A percentile compares a stretch with the other conserved stretches of the same genome.
phyloP scores from a whole-genome alignment of 2,888 invertebrate species.

The Diaphora mendica region DNA sequence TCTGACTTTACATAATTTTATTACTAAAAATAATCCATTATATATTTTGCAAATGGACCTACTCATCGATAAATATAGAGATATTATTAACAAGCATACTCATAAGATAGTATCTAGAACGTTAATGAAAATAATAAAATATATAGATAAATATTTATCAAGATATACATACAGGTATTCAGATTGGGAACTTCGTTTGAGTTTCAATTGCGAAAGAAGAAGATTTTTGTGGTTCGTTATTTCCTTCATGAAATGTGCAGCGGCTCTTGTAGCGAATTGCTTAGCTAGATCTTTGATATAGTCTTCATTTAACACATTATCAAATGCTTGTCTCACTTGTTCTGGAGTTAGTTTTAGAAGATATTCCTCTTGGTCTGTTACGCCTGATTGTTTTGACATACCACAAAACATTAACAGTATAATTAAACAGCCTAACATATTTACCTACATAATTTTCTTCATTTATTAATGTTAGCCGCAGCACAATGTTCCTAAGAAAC shows the following conservation, averaged over 20 bases:
- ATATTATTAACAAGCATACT: background rate
- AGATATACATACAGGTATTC: background rate
- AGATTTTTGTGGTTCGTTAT: slow-evolving; percentile 48
- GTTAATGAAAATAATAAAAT: background rate
- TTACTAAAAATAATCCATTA: background rate
- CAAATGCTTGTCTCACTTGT: slow-evolving; percentile 57
- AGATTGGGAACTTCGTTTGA: background rate
- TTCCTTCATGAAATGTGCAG: slow-evolving; percentile 56
- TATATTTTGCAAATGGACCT: background rate
- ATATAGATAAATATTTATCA: background rate
- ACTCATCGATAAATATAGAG: background rate
- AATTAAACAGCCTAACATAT: slow-evolving; percentile 23
- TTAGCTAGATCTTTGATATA: slow-evolving; percentile 58
- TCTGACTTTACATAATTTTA: too few species aligned
- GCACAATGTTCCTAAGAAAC: slow-evolving; percentile 9
- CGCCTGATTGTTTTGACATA: slow-evolving; percentile 6
- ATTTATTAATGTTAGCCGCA: background rate
- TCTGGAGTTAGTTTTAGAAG: slow-evolving; percentile 54
- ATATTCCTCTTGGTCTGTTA: slow-evolving; percentile 23
- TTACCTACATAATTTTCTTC: slow-evolving; percentile 23
- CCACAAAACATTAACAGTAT: slow-evolving; percentile 26
- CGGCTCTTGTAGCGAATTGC: slow-evolving; percentile 59
- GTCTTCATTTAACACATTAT: slow-evolving; percentile 54
- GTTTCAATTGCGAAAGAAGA: slow-evolving; percentile 5
- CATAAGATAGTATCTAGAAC: background rate